Conservation (phyloP, 2,113 vertebrate genomes). For the Pristiophorus japonicus region DNA sequence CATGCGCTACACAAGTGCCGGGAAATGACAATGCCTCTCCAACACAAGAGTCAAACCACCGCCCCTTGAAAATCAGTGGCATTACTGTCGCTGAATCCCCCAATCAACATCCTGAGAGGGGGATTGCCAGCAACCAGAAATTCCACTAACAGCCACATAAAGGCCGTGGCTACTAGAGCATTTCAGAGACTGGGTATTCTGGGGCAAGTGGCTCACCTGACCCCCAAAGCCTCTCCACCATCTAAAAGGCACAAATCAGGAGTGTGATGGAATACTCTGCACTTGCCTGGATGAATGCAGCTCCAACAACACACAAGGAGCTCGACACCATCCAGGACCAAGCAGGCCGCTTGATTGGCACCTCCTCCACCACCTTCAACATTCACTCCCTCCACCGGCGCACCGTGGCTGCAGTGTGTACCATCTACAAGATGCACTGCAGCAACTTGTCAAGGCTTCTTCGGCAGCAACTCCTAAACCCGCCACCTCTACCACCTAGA, state of each 20-base stretch:
- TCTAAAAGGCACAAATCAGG: too few species aligned
- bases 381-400: too few species aligned
- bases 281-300: not conserved
- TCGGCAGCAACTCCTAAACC: not conserved
- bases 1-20: too few species aligned
- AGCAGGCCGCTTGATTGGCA: not conserved
- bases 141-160: not conserved
- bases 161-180: not conserved
- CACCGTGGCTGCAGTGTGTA: too few species aligned
- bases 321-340: not conserved
- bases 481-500: not conserved
- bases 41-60: not conserved
- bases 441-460: too few species aligned
- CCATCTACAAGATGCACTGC: not conserved
- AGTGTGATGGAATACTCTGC: not conserved
- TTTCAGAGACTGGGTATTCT: too few species aligned
- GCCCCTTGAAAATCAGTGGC: not conserved
- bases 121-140: not conserved
- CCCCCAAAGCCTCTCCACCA: too few species aligned
- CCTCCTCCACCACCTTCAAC: too few species aligned
- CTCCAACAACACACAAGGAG: not conserved
- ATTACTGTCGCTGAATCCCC: not conserved
- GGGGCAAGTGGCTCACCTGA: too few species aligned
- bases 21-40: not conserved
- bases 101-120: not conserved